Percentiles rank a stretch among this genome's conserved stretches.
phyloP scores from a whole-genome alignment of 2,113 vertebrate species.

The Callionymus lyra region DNA sequence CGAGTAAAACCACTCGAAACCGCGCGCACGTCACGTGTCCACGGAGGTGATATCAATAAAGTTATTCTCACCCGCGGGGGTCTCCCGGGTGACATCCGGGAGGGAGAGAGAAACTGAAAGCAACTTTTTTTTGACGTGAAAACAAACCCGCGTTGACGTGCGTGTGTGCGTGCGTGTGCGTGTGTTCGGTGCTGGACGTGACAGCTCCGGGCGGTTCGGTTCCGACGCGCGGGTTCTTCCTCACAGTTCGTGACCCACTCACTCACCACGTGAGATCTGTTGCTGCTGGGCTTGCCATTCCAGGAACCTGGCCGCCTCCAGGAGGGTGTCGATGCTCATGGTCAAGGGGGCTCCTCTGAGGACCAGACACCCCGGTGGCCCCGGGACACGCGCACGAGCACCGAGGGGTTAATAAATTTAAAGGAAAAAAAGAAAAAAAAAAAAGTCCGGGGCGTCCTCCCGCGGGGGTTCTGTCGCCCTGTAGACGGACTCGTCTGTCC shows the following conservation, averaged over 20 bases:
- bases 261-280: conserved; percentile 88
- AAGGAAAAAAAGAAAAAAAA: too few relatives aligned
- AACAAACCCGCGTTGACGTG: conserved; percentile 1
- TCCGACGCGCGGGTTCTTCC: too few relatives aligned
- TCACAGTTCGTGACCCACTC: neutral
- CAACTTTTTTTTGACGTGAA: neutral
- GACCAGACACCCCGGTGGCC: conserved; percentile 54
- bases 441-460: neutral
- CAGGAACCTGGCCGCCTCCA: conserved; percentile 91
- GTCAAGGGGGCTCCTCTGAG: conserved; percentile 55
- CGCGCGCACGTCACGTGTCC: too few relatives aligned
- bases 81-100: neutral
- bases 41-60: too few relatives aligned
- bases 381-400: conserved; percentile 48
- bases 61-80: too few relatives aligned
- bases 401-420: conserved; percentile 18
- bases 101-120: neutral
- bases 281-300: conserved; percentile 96
- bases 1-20: too few relatives aligned
- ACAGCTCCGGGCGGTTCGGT: too few relatives aligned
- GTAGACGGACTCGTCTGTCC: conserved; percentile 22
- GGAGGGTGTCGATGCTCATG: conserved; percentile 93
- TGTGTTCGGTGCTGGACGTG: conserved; percentile 19
- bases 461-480: conserved; percentile 24
- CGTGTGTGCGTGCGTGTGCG: neutral